Conservation (phyloP, 2,113 vertebrate genomes). For the Zosterops borbonicus region DNA sequence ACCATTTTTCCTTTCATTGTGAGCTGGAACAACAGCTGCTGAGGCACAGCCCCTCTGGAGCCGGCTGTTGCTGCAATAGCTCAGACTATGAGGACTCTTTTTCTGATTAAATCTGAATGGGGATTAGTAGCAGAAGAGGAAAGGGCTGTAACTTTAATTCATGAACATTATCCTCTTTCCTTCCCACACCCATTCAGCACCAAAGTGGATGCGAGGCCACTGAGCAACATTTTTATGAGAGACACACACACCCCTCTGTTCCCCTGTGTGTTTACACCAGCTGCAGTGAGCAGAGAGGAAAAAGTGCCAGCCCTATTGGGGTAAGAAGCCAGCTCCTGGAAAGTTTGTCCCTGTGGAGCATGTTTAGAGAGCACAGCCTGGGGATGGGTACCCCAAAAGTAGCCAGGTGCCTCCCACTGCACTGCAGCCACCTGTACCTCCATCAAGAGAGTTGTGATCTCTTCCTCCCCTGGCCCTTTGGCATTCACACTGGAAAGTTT, state of each 20-base stretch:
- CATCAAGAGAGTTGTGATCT: neutral
- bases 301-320: neutral
- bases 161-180: conserved; percentile 22
- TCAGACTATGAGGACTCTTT: neutral
- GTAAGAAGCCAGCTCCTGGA: neutral
- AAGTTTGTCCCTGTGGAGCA: neutral
- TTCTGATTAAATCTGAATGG: conserved; percentile 46
- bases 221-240: neutral
- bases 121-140: conserved; percentile 32
- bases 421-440: neutral
- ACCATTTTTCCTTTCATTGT: neutral
- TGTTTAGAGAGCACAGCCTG: neutral
- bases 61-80: neutral
- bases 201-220: neutral
- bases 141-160: conserved; percentile 22
- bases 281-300: neutral
- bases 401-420: neutral
- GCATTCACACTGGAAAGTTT: neutral
- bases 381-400: neutral
- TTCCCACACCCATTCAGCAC: neutral
- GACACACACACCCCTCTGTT: accelerated
- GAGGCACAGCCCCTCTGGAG: neutral
- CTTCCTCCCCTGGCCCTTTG: neutral
- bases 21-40: neutral
- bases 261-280: neutral